phyloP scores from a whole-genome alignment of 2,113 vertebrate genomes.

The Petrocephalus zakoni region DNA sequence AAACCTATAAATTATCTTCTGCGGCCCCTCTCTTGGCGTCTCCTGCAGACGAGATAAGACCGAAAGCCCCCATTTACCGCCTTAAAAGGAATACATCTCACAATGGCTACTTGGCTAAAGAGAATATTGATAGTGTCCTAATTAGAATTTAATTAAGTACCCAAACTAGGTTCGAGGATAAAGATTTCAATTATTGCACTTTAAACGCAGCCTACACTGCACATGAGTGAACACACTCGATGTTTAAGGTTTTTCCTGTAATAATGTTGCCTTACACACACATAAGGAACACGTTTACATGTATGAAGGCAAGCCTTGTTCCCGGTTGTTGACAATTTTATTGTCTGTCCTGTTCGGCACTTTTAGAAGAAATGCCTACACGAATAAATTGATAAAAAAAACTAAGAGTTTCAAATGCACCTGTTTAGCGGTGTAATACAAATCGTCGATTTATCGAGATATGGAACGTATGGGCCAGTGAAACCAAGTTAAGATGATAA shows the following conservation, averaged over 20 bases:
- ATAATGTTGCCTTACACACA: not conserved
- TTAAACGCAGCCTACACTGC: conserved; percentile 4
- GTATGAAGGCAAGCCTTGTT: not conserved
- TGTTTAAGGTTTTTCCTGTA: not conserved
- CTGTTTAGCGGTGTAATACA: not conserved
- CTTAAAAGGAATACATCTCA: conserved; percentile 77
- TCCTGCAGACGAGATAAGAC: conserved; percentile 94
- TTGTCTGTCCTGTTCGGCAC: not conserved
- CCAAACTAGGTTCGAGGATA: conserved; percentile 69
- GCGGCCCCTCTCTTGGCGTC: conserved; percentile 83
- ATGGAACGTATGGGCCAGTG: not conserved
- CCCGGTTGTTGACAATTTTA: not conserved
- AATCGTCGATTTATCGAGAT: not conserved
- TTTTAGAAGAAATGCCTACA: not conserved
- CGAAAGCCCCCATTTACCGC: conserved; percentile 84
- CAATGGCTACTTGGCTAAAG: conserved; percentile 92
- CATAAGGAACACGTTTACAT: not conserved
- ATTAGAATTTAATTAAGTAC: conserved; percentile 99
- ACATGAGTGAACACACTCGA: not conserved
- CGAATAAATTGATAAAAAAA: not conserved
- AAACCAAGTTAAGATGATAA: not conserved
- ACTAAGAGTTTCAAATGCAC: not conserved
- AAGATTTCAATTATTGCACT: conserved; percentile 89
- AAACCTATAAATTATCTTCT: conserved; percentile 99
- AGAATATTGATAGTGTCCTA: conserved; percentile 98